These are phyloP conservation scores for Beris chalybata DNA, from an alignment of 2,888 invertebrate species.

Conservation along the genomic window DNA sequence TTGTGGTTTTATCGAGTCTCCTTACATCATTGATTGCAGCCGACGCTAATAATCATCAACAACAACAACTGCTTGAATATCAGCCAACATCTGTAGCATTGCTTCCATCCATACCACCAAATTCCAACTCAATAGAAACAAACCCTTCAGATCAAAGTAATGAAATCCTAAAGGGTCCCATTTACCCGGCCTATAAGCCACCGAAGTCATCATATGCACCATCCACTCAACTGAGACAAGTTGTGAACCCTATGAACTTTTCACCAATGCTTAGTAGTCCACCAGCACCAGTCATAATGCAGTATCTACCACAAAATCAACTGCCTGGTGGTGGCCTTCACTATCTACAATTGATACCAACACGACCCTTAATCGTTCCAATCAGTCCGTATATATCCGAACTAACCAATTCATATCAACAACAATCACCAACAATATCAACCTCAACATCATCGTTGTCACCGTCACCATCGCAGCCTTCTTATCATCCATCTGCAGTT, in stretches of 20 bases:
- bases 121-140: no score
- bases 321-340: conserved; percentile 49
- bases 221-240: conserved; percentile 22
- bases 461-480: not conserved
- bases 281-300: conserved; percentile 52
- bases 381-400: conserved; percentile 48
- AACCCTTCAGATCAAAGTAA: conserved; percentile 4
- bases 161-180: conserved; percentile 17
- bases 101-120: no score
- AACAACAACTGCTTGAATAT: no score
- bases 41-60: no score
- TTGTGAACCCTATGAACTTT: not conserved
- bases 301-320: conserved; percentile 50
- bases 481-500: not conserved
- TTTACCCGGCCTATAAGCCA: conserved; percentile 4
- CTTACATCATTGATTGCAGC: no score
- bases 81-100: no score
- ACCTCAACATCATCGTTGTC: not conserved
- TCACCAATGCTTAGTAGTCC: conserved; percentile 9
- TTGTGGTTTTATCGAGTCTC: no score
- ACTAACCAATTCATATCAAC: conserved; percentile 7
- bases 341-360: conserved; percentile 54
- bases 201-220: not conserved
- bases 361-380: conserved; percentile 53
- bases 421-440: not conserved